Evolutionary conservation across 1,140 invertebrate species (phyloP), one percentile per base, ranked within the genome.

Genomic region (Leguminivora glycinivorella): DNA sequence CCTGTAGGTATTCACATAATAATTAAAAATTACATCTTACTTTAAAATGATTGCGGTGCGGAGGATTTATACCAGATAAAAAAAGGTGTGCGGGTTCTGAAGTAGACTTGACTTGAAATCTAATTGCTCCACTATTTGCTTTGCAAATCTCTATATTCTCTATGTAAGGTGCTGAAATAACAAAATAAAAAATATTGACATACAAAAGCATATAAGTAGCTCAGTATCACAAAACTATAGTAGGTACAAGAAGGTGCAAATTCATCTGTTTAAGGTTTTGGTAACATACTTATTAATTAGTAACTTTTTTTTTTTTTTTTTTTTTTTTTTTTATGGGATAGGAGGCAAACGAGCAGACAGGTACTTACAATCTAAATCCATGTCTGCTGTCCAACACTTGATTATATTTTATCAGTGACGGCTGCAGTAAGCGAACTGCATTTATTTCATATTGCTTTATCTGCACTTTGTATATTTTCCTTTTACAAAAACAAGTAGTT

Each of bases 51-150:
- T 56, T 24, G 58, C 67, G 10, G 70, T 78, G 72, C 40, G 77
- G 76, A 4, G 75, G 71, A 31, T 77, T 56, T 56, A 75, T 76
- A 14, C 52, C 58, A 56, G 71, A 70, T n/a, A 80, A 70, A 60
- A 7, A 17, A 25, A 79, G 26, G 12, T 58, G 60, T 14, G 68
- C n/a, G 9, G 3, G n/a, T n/a, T 4, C 6, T 58, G 58, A 31
- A 66, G 29, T 19, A 56, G 40, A 24, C 69, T 68, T 75, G 12
- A 82, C 58, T 72, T 71, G 70, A 40, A 84, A 79, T 70, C 70
- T 79, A 56, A 82, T 70, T 31, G 69, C 78, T 31, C 81, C 76
- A 73, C 67, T 75, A 58, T 78, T 73, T 31, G 75, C 77, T 70
- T 67, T 70, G 22, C 68, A 66, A 47, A 40, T 68, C 1, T 60